Conservation (phyloP, 2,888 invertebrate genomes). For the Caenorhabditis sp. region DNA sequence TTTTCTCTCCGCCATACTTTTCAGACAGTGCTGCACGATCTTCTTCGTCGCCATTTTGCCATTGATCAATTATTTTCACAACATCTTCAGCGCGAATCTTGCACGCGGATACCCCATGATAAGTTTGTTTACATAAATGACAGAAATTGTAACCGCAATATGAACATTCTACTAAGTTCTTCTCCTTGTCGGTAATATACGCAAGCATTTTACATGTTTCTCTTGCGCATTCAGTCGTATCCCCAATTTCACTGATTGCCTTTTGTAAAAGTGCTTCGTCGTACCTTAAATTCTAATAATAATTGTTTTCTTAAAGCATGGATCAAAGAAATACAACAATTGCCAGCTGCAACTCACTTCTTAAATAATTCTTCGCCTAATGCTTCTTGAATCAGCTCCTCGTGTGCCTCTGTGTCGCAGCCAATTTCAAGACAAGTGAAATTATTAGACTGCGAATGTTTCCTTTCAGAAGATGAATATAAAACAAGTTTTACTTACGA, state of each 20-base stretch:
- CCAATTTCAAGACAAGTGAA: slow-evolving; percentile 28
- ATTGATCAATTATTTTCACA: background rate
- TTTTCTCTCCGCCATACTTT: slow-evolving; percentile 3
- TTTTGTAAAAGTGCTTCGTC: slow-evolving; percentile 39
- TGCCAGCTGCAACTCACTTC: background rate
- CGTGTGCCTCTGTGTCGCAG: slow-evolving; percentile 22
- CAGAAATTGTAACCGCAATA: slow-evolving; percentile 14
- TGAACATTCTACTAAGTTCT: slow-evolving; percentile 7
- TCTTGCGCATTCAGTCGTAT: slow-evolving; percentile 4
- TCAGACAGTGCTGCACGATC: background rate
- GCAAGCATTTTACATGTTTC: slow-evolving; percentile 9
- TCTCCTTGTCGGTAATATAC: slow-evolving; percentile 5
- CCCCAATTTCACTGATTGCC: slow-evolving; percentile 83
- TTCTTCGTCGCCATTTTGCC: background rate
- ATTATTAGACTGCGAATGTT: slow-evolving; percentile 31
- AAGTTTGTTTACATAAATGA: background rate
- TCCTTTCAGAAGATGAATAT: background rate
- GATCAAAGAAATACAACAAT: too few relatives aligned
- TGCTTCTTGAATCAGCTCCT: slow-evolving; percentile 25
- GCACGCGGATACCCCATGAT: background rate
- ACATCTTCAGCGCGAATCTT: background rate
- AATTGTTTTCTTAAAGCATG: too few relatives aligned
- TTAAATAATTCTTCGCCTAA: slow-evolving; percentile 25
- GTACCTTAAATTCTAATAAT: slow-evolving; percentile 51
- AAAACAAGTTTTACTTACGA: slow-evolving; percentile 23